Evolutionary conservation across 2,113 vertebrate species (phyloP).

Genomic region (Lophius piscatorius): DNA sequence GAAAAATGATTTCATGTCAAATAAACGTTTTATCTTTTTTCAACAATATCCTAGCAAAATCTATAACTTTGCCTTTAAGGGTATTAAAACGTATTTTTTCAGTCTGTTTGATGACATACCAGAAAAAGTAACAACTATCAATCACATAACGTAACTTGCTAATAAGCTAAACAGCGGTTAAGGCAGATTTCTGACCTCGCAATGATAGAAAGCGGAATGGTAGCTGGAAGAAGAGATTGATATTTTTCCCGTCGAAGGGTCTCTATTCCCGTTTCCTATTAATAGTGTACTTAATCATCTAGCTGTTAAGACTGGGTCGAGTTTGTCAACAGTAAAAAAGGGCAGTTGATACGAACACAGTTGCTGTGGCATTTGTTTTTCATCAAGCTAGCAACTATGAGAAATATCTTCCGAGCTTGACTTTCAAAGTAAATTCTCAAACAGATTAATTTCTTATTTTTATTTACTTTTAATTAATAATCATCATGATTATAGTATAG

Average conservation of each 20-base stretch:
- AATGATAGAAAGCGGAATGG: not conserved
- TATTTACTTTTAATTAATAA: too few relatives aligned
- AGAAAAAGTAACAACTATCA: not conserved
- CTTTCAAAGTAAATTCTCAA: slow-evolving; percentile 28
- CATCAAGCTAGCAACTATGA: not conserved
- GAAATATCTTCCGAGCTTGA: not conserved
- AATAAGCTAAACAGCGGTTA: slow-evolving; percentile 8
- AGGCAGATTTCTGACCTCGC: slow-evolving; percentile 35
- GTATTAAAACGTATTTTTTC: not conserved
- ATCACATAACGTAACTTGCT: not conserved
- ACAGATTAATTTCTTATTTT: not conserved
- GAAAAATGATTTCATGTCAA: too few relatives aligned
- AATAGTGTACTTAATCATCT: not conserved
- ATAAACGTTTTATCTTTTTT: not conserved
- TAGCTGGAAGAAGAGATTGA: not conserved
- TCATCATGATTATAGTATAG: too few relatives aligned
- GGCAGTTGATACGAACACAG: not conserved
- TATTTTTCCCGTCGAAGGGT: not conserved
- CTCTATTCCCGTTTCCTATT: not conserved
- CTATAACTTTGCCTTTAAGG: not conserved
- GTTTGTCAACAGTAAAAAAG: not conserved
- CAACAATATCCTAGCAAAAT: not conserved
- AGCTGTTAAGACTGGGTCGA: not conserved
- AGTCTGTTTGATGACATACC: not conserved
- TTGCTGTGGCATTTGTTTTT: slow-evolving; percentile 2